Evolutionary conservation across 2,797 vertebrate species (phyloP), one percentile per base, ranked within the genome.

Genomic region (Pitangus sulphuratus): DNA sequence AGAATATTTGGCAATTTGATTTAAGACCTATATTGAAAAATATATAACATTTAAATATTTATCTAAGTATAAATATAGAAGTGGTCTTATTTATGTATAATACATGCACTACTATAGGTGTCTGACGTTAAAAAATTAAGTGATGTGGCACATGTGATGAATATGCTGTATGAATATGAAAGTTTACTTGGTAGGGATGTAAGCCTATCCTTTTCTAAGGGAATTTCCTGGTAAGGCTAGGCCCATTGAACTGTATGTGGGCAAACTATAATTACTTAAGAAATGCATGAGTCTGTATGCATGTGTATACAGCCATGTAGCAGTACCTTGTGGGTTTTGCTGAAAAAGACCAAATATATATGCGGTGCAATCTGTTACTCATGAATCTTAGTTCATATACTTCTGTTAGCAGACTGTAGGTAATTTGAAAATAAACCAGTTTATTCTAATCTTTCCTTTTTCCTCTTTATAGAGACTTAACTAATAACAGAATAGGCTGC

Each of bases 401-500:
- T 91, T 79, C 5, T 35, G 14, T 84, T 87, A 76, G 14, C 18
- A 72, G 42, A 47, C 33, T 77, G 17, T 66, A 15, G 37, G 26
- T 37, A 5, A 44, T 31, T 65, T 69, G 57, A 24, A 94, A 88
- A 86, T 56, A 37, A 90, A 75, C 9, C 19, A 17, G 5, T 62
- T 89, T 71, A 48, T 68, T 82, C 37, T 1, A 8, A 22, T 85
- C 65, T 79, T 74, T 89, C 5, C 14, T 26, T 92, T 93, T 95
- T 93, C 78, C 42, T 68, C 30, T 70, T 95, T 92, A 31, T 95
- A 99, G 99, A 97, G 99, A 99, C 95, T 97, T 99, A 97, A 99
- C 99, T 82, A 99, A 99, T 97, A 99, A 99, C 98, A 98, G 98
- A 91, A 99, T 99, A 87, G 99, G 99, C 95, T 99, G 99, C 96